These are phyloP conservation scores for Hesperophylax magnus DNA, from an alignment of 1,140 invertebrate genomes.

Conservation along the genomic window DNA sequence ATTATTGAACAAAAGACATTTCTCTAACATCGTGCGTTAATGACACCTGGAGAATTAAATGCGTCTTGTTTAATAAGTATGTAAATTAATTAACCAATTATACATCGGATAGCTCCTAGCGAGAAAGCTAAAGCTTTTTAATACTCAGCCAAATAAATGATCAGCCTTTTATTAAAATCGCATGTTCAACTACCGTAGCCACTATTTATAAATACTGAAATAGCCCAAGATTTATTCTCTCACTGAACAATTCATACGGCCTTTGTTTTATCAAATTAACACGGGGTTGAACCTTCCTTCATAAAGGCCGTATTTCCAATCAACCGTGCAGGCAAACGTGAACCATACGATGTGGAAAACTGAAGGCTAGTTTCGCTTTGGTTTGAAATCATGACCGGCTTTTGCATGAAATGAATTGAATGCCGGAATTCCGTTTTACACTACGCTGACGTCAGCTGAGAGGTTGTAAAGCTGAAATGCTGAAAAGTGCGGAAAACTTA, in stretches of 20 bases:
- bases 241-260: constrained; percentile 43
- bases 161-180: constrained; percentile 38
- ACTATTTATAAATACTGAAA: constrained; percentile 48
- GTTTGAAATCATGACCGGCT: not conserved
- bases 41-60: not conserved
- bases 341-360: not conserved
- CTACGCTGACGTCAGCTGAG: constrained; percentile 5
- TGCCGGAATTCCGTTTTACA: constrained; percentile 2
- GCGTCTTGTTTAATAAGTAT: not conserved
- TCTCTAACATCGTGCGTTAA: too few species aligned
- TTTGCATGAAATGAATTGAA: constrained; percentile 23
- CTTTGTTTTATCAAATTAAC: constrained; percentile 50
- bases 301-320: not conserved
- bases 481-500: not conserved
- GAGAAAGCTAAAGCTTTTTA: not conserved
- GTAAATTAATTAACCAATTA: constrained; percentile 24
- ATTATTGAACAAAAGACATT: too few species aligned
- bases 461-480: not conserved
- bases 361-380: not conserved
- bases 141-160: constrained; percentile 5
- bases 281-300: not conserved
- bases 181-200: constrained; percentile 26
- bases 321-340: not conserved
- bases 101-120: not conserved
- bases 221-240: constrained; percentile 48